phyloP scores from a whole-genome alignment of 2,888 invertebrate species.

The Philaethria dido region DNA sequence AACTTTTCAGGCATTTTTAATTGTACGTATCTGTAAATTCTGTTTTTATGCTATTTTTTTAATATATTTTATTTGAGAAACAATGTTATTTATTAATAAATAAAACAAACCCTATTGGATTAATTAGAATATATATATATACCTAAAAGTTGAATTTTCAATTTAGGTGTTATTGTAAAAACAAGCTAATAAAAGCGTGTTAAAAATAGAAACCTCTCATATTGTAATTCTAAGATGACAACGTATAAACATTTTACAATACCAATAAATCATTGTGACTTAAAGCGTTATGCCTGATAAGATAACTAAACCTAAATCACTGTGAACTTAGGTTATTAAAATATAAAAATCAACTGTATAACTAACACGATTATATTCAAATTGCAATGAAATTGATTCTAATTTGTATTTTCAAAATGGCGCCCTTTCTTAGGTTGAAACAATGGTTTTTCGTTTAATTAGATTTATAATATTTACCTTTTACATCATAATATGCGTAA shows the following conservation, averaged over 20 bases:
- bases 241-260: background rate
- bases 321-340: background rate
- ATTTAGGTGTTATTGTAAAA: no score
- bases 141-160: no score
- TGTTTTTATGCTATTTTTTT: no score
- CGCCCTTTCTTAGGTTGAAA: background rate
- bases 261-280: background rate
- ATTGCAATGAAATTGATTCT: background rate
- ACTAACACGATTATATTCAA: background rate
- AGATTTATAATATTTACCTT: background rate
- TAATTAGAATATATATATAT: no score
- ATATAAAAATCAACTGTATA: slow-evolving; percentile 1
- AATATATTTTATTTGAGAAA: no score
- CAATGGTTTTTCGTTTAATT: background rate
- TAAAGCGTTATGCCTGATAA: slow-evolving; percentile 3
- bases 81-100: no score
- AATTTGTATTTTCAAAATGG: background rate
- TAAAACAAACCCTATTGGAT: no score
- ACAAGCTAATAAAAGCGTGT: no score
- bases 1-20: no score
- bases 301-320: background rate
- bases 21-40: no score
- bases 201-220: background rate
- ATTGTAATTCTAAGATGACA: background rate
- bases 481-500: no score